A percentile compares a stretch with the other conserved stretches of the same genome.
phyloP scores from a whole-genome alignment of 2,113 vertebrate genomes.

The Mobula hypostoma region DNA sequence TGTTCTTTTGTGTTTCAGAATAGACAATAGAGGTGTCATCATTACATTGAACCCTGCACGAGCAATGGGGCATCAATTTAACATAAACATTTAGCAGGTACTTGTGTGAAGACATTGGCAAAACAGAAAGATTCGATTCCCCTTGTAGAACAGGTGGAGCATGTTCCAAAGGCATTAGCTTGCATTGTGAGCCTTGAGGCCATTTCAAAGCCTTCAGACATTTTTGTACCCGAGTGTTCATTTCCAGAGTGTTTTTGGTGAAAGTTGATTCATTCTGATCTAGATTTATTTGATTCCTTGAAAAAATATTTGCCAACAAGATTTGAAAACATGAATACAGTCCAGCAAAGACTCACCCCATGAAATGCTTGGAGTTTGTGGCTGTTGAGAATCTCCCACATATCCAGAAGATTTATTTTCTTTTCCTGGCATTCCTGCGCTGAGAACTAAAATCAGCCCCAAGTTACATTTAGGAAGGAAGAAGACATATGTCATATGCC shows the following conservation, averaged over 20 bases:
- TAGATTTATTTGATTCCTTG: neutral
- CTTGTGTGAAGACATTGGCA: neutral
- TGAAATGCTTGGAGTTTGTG: neutral
- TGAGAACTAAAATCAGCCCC: neutral
- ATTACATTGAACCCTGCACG: no score
- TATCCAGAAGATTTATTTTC: neutral
- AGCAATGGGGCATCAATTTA: no score
- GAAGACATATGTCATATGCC: neutral
- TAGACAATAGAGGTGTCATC: no score
- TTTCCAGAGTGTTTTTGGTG: neutral
- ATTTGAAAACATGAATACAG: neutral
- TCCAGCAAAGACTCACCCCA: neutral
- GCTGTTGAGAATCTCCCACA: neutral
- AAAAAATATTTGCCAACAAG: neutral
- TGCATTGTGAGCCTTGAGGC: neutral
- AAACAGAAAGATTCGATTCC: neutral
- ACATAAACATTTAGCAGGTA: neutral
- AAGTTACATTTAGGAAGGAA: neutral
- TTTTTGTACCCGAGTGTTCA: neutral
- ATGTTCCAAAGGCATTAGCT: neutral
- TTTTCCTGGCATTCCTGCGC: neutral
- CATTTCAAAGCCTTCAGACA: neutral
- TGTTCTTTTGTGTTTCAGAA: no score
- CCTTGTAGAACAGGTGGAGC: neutral
- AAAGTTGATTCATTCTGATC: neutral